Evolutionary conservation across 2,113 vertebrate species (phyloP).

Genomic region (Todiramphus saurophagus): DNA sequence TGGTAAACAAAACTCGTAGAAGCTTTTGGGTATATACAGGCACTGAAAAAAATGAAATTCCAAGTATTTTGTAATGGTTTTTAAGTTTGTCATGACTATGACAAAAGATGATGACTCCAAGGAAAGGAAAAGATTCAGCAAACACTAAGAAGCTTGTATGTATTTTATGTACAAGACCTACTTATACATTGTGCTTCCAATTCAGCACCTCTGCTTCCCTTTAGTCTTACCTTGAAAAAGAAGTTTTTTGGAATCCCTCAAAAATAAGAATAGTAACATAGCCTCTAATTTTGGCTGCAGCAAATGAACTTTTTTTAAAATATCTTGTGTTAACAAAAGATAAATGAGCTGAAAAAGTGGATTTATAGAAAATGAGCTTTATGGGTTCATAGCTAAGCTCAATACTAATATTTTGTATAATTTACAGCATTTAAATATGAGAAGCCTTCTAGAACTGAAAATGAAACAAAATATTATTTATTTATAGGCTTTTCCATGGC

Average conservation of each 20-base stretch:
- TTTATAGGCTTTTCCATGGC: background rate
- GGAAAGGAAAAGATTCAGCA: background rate
- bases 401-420: background rate
- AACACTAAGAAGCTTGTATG: background rate
- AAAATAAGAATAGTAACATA: background rate
- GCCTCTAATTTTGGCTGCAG: background rate
- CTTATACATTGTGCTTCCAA: background rate
- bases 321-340: background rate
- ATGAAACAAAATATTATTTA: background rate
- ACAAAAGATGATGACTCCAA: background rate
- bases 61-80: background rate
- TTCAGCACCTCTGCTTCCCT: background rate
- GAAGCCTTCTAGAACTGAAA: background rate
- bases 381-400: background rate
- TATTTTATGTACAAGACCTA: background rate
- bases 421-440: background rate
- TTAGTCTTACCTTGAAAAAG: background rate
- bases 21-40: background rate
- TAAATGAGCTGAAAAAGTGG: background rate
- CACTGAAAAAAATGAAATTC: background rate
- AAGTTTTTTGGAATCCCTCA: background rate
- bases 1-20: background rate
- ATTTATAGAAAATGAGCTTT: background rate
- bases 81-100: background rate
- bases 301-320: background rate